phyloP scores from a whole-genome alignment of 2,113 vertebrate genomes.

The Trematocara macrostoma region DNA sequence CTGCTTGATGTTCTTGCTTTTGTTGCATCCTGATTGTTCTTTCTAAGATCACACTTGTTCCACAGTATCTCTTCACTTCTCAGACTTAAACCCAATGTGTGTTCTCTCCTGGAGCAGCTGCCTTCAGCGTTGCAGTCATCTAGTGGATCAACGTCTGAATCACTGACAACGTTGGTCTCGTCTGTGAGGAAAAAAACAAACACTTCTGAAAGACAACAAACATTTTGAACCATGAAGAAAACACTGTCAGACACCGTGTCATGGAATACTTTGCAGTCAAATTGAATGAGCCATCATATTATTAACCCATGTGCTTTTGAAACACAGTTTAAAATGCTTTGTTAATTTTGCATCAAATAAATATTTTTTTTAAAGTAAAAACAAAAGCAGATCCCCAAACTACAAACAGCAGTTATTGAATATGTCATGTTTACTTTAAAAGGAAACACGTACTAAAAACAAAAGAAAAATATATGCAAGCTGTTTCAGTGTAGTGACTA shows the following conservation, averaged over 20 bases:
- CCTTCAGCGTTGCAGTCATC: constrained; percentile 66
- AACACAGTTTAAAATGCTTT: neutral
- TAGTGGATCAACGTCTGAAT: constrained; percentile 76
- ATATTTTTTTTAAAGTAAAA: neutral
- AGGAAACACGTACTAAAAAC: neutral
- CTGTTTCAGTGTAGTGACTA: neutral
- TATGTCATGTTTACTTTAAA: neutral
- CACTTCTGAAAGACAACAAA: neutral
- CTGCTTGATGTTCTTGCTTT: constrained; percentile 60
- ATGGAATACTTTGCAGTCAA: neutral
- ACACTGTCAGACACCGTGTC: neutral
- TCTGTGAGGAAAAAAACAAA: constrained; percentile 52
- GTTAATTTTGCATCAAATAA: neutral
- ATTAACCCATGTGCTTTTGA: neutral
- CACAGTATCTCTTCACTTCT: constrained; percentile 63
- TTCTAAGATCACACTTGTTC: constrained; percentile 60
- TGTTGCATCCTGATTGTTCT: constrained; percentile 50
- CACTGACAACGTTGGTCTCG: constrained; percentile 78
- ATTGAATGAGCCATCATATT: neutral
- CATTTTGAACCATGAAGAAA: neutral
- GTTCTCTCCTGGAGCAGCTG: constrained; percentile 40
- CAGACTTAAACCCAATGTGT: constrained; percentile 49
- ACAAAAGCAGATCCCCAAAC: neutral
- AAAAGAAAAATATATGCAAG: neutral
- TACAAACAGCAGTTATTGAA: neutral